Evolutionary conservation across 2,113 vertebrate genomes (phyloP), one percentile per base, ranked within the genome.

Genomic region (Trogon melanurus): DNA sequence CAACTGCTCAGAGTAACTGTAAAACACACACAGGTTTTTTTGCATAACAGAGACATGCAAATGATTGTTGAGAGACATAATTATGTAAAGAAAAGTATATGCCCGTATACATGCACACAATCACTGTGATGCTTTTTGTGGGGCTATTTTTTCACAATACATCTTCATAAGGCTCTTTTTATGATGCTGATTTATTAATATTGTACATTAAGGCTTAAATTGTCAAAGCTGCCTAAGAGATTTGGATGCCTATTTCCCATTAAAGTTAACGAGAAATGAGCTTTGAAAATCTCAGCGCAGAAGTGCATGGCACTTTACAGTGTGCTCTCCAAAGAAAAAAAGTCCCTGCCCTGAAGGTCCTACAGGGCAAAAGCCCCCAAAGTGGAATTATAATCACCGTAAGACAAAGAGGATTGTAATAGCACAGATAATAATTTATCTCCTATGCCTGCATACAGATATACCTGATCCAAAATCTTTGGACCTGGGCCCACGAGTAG

Each of bases 221-320:
- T 96, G 92, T 96, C 93, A 96, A 96, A 96, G 92, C 73, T 94
- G 92, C 96, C 93, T 97, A 85, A 90, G 93, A 97, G 95, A 96
- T 95, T 96, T 94, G 96, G 96, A 96, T 97, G 96, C 95, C 95
- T 95, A 62, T 94, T 96, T 96, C 93, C 96, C 95, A 97, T 96
- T 97, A 96, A 97, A 97, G 92, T 96, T 96, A 97, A 97, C 92
- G 83, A 96, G 95, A 96, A 96, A 93, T 67, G 96, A 95, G 96
- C 96, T 96, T 96, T 94, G 96, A 81, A 96, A 97, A 95, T 95
- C 95, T 93, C 96, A 94, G 80, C 0, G 5, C 93, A 94, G 91
- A 91, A 94, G 76, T 94, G 73, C 75, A 67, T 1, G 30, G 82
- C 92, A 92, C 83, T 95, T 96, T 94, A 94, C 72, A 69, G 61